These are phyloP conservation scores for Melanerpes formicivorus DNA, from an alignment of 2,113 vertebrate genomes.

Conservation along the genomic window DNA sequence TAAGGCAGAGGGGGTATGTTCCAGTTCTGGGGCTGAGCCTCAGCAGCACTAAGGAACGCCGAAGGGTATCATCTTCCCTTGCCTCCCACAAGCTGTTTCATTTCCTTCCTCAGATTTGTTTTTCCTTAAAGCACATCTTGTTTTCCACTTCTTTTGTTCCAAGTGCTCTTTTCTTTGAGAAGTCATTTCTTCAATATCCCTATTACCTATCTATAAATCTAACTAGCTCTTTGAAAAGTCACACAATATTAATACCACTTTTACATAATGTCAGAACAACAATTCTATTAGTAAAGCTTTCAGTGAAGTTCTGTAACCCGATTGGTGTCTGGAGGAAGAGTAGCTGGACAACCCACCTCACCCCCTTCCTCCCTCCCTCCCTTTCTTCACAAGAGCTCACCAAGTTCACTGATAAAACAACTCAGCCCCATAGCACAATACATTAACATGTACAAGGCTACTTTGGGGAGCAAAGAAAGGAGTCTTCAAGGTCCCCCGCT, in stretches of 20 bases:
- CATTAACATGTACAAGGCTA: conserved; percentile 53
- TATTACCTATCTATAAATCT: conserved; percentile 73
- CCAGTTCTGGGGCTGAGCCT: conserved; percentile 68
- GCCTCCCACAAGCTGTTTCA: conserved; percentile 54
- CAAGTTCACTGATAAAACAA: conserved; percentile 51
- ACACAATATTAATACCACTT: conserved; percentile 77
- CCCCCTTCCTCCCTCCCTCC: conserved; percentile 37
- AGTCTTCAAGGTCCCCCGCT: conserved; percentile 5
- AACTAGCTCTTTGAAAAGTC: conserved; percentile 74
- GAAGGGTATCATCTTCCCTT: conserved; percentile 14
- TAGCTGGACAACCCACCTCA: conserved; percentile 38
- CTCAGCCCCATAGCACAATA: conserved; percentile 29
- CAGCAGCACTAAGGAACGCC: conserved; percentile 53
- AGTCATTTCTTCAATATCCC: conserved; percentile 74
- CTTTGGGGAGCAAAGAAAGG: conserved; percentile 57
- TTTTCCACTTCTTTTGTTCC: conserved; percentile 72
- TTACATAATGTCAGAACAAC: conserved; percentile 74
- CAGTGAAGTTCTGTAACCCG: conserved; percentile 69
- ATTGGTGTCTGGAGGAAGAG: conserved; percentile 38
- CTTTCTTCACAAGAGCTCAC: conserved; percentile 53
- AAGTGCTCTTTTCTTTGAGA: conserved; percentile 77
- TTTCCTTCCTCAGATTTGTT: conserved; percentile 69
- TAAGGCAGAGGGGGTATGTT: conserved; percentile 71
- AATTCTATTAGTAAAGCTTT: conserved; percentile 77
- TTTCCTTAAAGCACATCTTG: conserved; percentile 56